Percentiles rank a stretch among this genome's conserved stretches.
phyloP scores from a whole-genome alignment of 2,113 vertebrate genomes.

The Melanocharis versteri region DNA sequence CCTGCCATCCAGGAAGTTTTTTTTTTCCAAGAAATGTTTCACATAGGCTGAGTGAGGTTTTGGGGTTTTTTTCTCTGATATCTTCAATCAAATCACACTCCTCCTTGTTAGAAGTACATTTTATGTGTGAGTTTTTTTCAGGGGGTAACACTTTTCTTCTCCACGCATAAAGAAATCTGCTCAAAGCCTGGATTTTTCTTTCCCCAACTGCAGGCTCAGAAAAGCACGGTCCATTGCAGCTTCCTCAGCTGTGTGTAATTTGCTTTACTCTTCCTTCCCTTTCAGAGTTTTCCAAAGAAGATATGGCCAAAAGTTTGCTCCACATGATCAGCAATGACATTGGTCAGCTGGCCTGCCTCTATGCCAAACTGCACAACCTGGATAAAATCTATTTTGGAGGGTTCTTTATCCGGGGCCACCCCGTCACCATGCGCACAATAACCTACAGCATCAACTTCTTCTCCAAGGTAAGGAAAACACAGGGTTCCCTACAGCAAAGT shows the following conservation, averaged over 20 bases:
- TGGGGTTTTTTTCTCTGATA: not conserved
- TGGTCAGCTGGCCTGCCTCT: conserved; percentile 94
- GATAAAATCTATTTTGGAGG: conserved; percentile 94
- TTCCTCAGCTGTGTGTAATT: not conserved
- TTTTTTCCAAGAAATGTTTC: not conserved
- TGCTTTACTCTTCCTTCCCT: not conserved
- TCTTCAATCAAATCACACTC: not conserved
- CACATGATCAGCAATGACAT: conserved; percentile 99
- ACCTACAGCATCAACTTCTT: conserved; percentile 99
- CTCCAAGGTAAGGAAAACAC: conserved; percentile 82
- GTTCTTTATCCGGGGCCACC: conserved; percentile 96
- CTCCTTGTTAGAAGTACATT: not conserved
- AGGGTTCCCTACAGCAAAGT: not conserved
- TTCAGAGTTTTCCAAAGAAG: conserved; percentile 93
- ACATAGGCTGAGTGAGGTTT: not conserved
- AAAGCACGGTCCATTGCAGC: not conserved
- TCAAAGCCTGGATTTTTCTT: not conserved
- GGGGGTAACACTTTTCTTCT: not conserved
- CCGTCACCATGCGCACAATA: conserved; percentile 97
- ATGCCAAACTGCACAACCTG: conserved; percentile 89
- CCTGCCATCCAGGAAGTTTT: not conserved
- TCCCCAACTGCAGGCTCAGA: not conserved
- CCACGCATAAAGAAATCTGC: not conserved
- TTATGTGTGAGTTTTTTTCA: not conserved
- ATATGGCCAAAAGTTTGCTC: conserved; percentile 96